These are phyloP conservation scores for Danionella dracula DNA, from an alignment of 2,797 vertebrate species.

Conservation along the genomic window DNA sequence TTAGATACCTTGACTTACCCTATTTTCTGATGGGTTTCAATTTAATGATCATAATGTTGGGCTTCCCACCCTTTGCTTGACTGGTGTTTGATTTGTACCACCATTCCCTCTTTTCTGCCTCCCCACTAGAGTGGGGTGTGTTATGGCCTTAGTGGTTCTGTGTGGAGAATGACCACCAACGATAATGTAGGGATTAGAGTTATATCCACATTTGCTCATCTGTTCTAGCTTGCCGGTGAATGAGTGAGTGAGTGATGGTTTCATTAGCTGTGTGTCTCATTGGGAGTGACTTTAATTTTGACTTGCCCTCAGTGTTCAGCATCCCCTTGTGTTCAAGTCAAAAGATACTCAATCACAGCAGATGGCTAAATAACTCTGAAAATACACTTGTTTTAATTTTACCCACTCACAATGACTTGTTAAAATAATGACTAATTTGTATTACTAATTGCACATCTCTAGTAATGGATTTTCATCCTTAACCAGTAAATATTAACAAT, in stretches of 20 bases:
- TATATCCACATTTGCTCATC: constrained; percentile 32
- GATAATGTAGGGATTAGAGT: constrained; percentile 27
- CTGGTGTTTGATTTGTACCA: constrained; percentile 15
- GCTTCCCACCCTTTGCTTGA: constrained; percentile 1
- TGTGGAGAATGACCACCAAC: neutral
- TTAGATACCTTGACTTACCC: too few relatives aligned
- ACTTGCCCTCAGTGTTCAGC: neutral
- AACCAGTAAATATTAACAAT: too few relatives aligned
- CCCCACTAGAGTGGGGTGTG: neutral
- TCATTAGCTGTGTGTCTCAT: constrained; percentile 34
- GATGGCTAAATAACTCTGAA: constrained; percentile 37
- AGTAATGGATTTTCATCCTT: too few relatives aligned
- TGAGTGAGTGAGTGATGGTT: constrained; percentile 49
- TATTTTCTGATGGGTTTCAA: neutral
- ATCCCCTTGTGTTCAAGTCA: constrained; percentile 23
- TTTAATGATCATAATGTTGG: neutral
- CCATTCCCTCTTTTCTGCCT: neutral
- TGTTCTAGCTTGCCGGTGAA: constrained; percentile 37
- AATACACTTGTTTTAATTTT: constrained; percentile 45
- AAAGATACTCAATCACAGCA: constrained; percentile 13
- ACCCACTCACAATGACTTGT: constrained; percentile 29
- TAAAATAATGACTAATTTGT: constrained; percentile 41
- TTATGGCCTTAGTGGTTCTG: neutral
- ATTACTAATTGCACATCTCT: too few relatives aligned
- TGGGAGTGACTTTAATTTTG: constrained; percentile 40